Evolutionary conservation across 2,113 vertebrate species (phyloP).

Genomic region (Oplegnathus fasciatus): DNA sequence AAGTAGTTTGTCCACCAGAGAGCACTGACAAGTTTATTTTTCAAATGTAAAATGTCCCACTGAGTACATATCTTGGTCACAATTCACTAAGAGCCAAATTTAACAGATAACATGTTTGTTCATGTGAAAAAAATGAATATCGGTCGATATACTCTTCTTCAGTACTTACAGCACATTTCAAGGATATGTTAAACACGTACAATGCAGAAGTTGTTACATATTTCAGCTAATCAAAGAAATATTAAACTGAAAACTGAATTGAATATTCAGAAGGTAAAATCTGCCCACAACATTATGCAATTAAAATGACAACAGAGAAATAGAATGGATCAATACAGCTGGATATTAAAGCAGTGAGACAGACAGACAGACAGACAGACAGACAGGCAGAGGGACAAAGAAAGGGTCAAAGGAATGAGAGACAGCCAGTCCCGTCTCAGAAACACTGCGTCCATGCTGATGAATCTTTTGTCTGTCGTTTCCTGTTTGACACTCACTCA

Average conservation of each 20-base stretch:
- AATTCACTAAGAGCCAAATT: not conserved
- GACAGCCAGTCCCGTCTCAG: not conserved
- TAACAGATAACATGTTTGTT: not conserved
- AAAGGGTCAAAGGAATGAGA: constrained; percentile 14
- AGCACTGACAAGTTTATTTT: not conserved
- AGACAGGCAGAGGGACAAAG: not conserved
- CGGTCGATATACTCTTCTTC: too few species aligned
- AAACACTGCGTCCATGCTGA: not conserved
- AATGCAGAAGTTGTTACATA: not conserved
- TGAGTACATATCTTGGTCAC: not conserved
- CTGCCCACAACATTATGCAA: not conserved
- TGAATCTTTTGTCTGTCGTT: constrained; percentile 50
- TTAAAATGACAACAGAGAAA: not conserved
- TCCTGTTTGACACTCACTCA: constrained; percentile 52
- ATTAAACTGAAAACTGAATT: not conserved
- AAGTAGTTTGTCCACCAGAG: constrained; percentile 5
- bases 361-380: not conserved
- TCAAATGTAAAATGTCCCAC: not conserved
- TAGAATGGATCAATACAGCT: not conserved
- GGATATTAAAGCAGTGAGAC: not conserved
- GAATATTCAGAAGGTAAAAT: not conserved
- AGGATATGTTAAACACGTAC: not conserved
- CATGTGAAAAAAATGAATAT: not conserved
- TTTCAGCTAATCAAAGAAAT: not conserved
- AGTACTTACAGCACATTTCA: not conserved